Conservation (phyloP, 2,888 invertebrate species). For the Cybosia mesomella region DNA sequence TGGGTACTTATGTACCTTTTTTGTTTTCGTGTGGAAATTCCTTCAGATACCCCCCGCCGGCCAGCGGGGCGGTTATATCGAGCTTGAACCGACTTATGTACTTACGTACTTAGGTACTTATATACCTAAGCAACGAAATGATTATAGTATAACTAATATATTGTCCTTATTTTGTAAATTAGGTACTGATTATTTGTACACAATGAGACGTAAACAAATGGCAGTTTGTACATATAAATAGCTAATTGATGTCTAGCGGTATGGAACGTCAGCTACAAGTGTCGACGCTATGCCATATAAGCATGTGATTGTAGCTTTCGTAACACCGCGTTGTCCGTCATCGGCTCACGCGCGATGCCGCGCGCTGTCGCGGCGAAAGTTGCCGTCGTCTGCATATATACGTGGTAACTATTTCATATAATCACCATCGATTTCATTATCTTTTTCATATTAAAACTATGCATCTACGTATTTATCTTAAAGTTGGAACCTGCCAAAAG, state of each 20-base stretch:
- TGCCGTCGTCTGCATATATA: constrained; percentile 74
- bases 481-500: constrained; percentile 59
- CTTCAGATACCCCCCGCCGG: too few species aligned
- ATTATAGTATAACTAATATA: background rate
- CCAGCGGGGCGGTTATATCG: too few species aligned
- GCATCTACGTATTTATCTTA: constrained; percentile 35
- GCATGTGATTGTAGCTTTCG: constrained; percentile 79
- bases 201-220: constrained; percentile 34
- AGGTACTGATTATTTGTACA: constrained; percentile 28
- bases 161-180: constrained; percentile 41
- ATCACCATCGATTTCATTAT: constrained; percentile 47
- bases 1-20: background rate
- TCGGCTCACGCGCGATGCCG: constrained; percentile 63
- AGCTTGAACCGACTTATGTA: too few species aligned
- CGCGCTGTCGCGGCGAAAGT: constrained; percentile 76
- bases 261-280: constrained; percentile 61
- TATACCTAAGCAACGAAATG: background rate
- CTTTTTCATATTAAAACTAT: constrained; percentile 42
- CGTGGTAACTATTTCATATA: constrained; percentile 51
- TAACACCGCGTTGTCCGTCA: constrained; percentile 75
- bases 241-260: constrained; percentile 36
- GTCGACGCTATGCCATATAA: constrained; percentile 70
- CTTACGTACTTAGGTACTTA: background rate
- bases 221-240: constrained; percentile 40
- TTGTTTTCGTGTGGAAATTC: too few species aligned